Conservation (phyloP, 1,140 invertebrate genomes). For the Drosophila hydei region DNA sequence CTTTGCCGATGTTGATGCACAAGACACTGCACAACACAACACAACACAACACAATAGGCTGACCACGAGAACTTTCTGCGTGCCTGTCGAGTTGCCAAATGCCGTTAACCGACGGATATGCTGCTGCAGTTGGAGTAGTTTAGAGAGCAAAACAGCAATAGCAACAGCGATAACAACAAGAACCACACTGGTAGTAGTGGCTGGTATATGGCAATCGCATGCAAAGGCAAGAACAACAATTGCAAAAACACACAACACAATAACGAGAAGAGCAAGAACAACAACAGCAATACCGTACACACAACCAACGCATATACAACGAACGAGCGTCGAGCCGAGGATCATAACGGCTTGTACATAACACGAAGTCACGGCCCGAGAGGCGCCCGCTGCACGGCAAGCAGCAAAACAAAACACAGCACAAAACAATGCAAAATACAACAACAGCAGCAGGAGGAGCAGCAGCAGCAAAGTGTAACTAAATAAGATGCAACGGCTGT, state of each 20-base stretch:
- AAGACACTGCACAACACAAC: slow-evolving; percentile 51
- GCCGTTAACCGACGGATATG: slow-evolving; percentile 59
- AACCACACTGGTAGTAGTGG: slow-evolving; percentile 40
- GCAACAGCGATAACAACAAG: slow-evolving; percentile 50
- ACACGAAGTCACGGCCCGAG: slow-evolving; percentile 77
- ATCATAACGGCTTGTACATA: slow-evolving; percentile 74
- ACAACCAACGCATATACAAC: slow-evolving; percentile 54
- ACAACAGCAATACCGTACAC: slow-evolving; percentile 45
- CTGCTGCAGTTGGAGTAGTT: slow-evolving; percentile 33
- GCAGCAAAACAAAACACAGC: slow-evolving; percentile 82
- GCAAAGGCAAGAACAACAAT: slow-evolving; percentile 49
- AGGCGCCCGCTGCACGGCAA: slow-evolving; percentile 48
- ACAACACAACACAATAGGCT: slow-evolving; percentile 50
- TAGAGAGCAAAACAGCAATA: slow-evolving; percentile 66
- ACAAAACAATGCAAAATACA: slow-evolving; percentile 82
- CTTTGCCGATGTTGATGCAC: slow-evolving; percentile 6
- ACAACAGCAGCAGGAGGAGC: slow-evolving; percentile 54
- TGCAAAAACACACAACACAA: slow-evolving; percentile 64
- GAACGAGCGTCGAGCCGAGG: slow-evolving; percentile 72
- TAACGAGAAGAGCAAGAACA: slow-evolving; percentile 46
- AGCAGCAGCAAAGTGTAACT: slow-evolving; percentile 72
- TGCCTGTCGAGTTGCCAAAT: slow-evolving; percentile 54
- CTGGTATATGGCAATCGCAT: slow-evolving; percentile 36
- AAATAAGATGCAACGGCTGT: slow-evolving; percentile 71
- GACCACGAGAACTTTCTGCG: slow-evolving; percentile 44